A percentile compares a stretch with the other conserved stretches of the same genome.
Evolutionary conservation across 2,113 vertebrate species (phyloP).

Genomic region (Actenoides lindsayi): DNA sequence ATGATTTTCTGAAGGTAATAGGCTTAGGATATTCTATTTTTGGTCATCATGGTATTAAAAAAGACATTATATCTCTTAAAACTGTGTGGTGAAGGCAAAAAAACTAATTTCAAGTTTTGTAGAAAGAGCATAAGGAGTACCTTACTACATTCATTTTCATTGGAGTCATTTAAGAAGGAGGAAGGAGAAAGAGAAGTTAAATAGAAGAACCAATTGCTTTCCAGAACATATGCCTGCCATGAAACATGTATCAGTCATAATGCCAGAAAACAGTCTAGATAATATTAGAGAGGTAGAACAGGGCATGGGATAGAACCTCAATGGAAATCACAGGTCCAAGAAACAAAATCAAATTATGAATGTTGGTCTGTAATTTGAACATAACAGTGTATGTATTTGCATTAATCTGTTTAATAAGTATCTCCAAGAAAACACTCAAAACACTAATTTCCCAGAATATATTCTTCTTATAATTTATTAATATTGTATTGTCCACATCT

Average conservation of each 20-base stretch:
- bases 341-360: background rate
- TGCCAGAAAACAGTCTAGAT: background rate
- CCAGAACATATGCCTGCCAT: background rate
- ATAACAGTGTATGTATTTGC: background rate
- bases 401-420: background rate
- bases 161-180: background rate
- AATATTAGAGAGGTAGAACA: background rate
- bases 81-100: background rate
- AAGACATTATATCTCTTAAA: background rate
- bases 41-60: background rate
- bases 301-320: background rate
- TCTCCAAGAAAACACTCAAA: background rate
- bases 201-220: background rate
- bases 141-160: background rate
- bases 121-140: background rate
- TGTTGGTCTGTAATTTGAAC: background rate
- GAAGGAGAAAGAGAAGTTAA: background rate
- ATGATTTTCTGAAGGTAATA: conserved; percentile 7
- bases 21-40: background rate
- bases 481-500: background rate
- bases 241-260: background rate
- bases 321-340: background rate
- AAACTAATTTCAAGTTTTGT: background rate
- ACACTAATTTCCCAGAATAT: background rate
- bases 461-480: background rate